Percentiles rank a stretch among this genome's conserved stretches.
Evolutionary conservation across 2,888 invertebrate species (phyloP).

Genomic region (Dryococelus australis): DNA sequence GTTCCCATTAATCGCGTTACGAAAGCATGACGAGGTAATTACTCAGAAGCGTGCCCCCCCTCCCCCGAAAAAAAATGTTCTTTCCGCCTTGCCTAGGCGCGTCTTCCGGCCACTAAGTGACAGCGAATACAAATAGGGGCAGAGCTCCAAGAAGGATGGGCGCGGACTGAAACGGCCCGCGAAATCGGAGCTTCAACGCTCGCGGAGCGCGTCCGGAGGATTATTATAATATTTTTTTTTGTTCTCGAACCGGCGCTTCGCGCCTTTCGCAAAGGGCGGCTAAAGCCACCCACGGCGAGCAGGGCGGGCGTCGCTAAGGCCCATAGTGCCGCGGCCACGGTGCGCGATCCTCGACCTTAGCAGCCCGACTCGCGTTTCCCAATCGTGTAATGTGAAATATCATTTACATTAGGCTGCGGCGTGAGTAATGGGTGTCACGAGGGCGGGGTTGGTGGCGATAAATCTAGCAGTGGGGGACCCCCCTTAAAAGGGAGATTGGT

Average conservation of each 20-base stretch:
- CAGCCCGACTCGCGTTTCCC: not conserved
- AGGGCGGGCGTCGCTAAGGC: not conserved
- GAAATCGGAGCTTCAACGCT: not conserved
- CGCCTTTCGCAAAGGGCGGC: not conserved
- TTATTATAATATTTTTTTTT: not conserved
- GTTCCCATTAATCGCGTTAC: not conserved
- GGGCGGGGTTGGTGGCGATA: conserved; percentile 41
- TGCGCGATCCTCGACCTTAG: not conserved
- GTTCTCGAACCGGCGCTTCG: not conserved
- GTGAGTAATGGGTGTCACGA: conserved; percentile 59
- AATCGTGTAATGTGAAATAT: conserved; percentile 38
- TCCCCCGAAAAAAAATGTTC: not conserved
- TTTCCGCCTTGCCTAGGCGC: not conserved
- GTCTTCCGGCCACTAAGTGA: not conserved
- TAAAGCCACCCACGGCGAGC: not conserved
- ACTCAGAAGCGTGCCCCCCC: not conserved
- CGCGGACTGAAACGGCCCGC: not conserved
- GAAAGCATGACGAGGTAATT: not conserved
- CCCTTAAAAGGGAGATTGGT: not conserved
- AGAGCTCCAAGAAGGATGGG: not conserved
- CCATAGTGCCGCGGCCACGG: not conserved
- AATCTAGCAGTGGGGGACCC: conserved; percentile 44
- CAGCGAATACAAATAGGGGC: not conserved
- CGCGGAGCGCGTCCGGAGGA: not conserved
- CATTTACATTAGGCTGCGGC: conserved; percentile 42